Conservation (phyloP, 2,113 vertebrate genomes). For the Mixornis gularis region DNA sequence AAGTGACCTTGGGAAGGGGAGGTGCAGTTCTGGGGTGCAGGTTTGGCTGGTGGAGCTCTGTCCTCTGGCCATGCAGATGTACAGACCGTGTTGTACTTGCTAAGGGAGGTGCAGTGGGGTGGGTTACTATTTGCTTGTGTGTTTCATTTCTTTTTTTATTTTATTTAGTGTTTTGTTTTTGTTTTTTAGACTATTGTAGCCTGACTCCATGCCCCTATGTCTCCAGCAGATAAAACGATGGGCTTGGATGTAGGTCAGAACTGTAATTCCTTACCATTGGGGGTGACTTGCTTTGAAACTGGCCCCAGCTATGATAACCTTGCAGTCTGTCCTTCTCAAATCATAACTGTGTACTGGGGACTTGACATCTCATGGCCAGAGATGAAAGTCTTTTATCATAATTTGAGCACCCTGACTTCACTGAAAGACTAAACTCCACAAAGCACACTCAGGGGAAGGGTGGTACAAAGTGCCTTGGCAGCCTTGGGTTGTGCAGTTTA, state of each 20-base stretch:
- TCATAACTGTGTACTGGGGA: not conserved
- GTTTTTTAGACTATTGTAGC: not conserved
- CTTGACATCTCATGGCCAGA: not conserved
- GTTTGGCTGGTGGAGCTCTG: not conserved
- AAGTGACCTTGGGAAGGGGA: not conserved
- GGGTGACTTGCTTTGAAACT: not conserved
- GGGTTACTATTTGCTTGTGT: not conserved
- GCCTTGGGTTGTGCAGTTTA: not conserved
- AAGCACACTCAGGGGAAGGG: not conserved
- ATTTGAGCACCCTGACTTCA: not conserved
- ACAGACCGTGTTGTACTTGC: not conserved
- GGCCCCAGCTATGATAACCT: not conserved
- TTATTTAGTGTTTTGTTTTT: not conserved
- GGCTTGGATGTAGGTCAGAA: not conserved
- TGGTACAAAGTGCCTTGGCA: not conserved
- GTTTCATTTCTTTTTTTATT: not conserved
- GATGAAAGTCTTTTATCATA: slow-evolving; percentile 15
- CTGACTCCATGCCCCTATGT: not conserved
- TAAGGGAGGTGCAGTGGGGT: not conserved
- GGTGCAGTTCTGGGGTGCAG: not conserved
- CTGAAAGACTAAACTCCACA: not conserved
- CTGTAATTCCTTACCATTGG: not conserved
- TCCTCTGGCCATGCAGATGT: fast-evolving
- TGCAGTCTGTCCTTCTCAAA: slow-evolving; percentile 18
- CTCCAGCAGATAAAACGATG: not conserved